Base-by-base conservation (phyloP, 2,888 invertebrate genomes). In the Phorcus lineatus region DNA sequence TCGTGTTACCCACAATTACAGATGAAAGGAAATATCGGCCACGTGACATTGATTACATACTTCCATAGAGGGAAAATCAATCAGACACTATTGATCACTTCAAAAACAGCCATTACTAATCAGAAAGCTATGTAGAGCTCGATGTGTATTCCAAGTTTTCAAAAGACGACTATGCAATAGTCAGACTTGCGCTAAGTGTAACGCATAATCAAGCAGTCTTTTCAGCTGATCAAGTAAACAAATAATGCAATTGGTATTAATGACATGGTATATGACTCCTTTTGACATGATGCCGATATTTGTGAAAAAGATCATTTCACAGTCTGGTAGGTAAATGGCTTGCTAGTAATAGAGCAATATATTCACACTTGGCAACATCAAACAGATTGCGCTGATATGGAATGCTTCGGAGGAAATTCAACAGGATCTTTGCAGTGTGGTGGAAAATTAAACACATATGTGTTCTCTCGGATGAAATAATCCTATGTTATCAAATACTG, bases 1-100 rank as follows among this genome's bases (percentile, higher is more conserved):
- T 62, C 62, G 24, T 62, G 28, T 62, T 62, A 62, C 62, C 62
- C 9, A 17, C 62, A 62, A 62, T 62, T 62, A 62, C 24, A 24
- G 28, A 62, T 62, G 62, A 62, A 62, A 62, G 62, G 62, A 28
- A 62, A 62, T 62, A 62, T 62, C 28, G 62, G 62, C 17, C 62
- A 62, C 24, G 47, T 24, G 62, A 6, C 24, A 62, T 62, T 62
- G 62, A 62, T 62, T 62, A 62, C 62, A 62, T 28, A 13, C 28
- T 62, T 28, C 9, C 28, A 22, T 28, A 28, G 62, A 28, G 62
- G 62, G 13, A 16, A 24, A 62, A 62, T 62, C 62, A 62, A 62
- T 62, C 22, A 62, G 24, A 62, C 28, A 17, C 16, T 62, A 62
- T 62, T 17, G 62, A 62, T 62, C 62, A 28, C 62, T 62, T 62